Base-by-base conservation (phyloP, 2,113 vertebrate species). In the rabbit (Oryctolagus cuniculus) region DNA sequence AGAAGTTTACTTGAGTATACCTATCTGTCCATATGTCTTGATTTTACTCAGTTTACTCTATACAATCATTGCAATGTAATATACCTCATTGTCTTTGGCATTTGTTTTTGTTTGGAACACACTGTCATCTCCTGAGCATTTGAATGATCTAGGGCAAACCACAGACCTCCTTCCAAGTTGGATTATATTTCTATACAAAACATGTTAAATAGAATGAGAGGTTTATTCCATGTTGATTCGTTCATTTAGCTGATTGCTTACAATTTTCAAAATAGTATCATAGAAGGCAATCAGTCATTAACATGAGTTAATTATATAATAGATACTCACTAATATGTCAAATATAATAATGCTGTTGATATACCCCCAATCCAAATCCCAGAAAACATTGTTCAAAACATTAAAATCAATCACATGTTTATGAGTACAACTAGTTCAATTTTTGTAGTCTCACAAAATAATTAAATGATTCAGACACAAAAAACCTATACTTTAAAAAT, bases 191-290 rank as follows among this genome's bases (percentile, higher is more conserved):
- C 36, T 75, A 44, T 31, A 51, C 22, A 58, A 27, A 93, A 66
- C 17, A 94, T 74, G 34, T 44, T 44, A 92, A 92, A 29, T 44
- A 53, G 17, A 75, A 74, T 79, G 58, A 73, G 51, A 16, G 29
- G 16, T 77, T 70, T 58, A 72, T 34, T 44, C 29, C 25, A 61
- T 73, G 10, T 74, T 63, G 72, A 74, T 34, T 92, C n/a, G 70
- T 49, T 63, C 10, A 38, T 64, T 61, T 84, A 69, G n/a, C 3
- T 89, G 66, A 88, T 31, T 49, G 4, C 12, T 92, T 81, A 80
- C 12, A 77, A 58, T 64, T 51, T 96, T 90, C 21, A 86, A 79
- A 87, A 82, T 90, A 49, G 44, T 75, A 74, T 77, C 61, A 21
- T 64, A 77, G n/a, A 61, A 85, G 12, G 10, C 69, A 77, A 55